Evolutionary conservation across 2,888 invertebrate species (phyloP).

Genomic region (Amphipyra berbera): DNA sequence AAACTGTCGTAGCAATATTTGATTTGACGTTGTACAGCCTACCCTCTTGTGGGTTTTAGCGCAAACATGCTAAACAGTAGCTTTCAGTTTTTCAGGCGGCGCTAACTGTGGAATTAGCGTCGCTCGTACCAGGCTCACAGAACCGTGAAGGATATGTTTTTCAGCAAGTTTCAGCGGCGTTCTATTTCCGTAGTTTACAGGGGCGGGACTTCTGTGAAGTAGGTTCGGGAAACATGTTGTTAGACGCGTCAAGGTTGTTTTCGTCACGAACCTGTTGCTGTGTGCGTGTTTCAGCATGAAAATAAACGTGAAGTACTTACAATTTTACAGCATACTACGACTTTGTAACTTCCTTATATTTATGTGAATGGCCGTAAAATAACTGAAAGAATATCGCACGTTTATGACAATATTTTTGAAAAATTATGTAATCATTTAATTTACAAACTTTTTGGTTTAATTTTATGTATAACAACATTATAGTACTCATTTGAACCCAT

Average conservation of each 20-base stretch:
- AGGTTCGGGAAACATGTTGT: conserved; percentile 22
- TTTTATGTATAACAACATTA: no score
- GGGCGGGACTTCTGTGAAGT: conserved; percentile 50
- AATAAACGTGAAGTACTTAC: conserved; percentile 15
- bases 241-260: conserved; percentile 25
- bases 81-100: conserved; percentile 69
- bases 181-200: conserved; percentile 61
- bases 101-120: conserved; percentile 82
- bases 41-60: conserved; percentile 47
- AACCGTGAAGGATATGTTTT: conserved; percentile 64
- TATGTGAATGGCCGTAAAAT: not conserved
- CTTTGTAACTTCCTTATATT: no score
- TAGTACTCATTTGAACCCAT: no score
- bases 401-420: no score
- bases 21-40: not conserved
- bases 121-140: conserved; percentile 76
- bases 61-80: conserved; percentile 59
- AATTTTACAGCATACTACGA: conserved; percentile 1
- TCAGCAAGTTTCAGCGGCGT: conserved; percentile 71
- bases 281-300: conserved; percentile 36
- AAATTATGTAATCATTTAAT: no score
- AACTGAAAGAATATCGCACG: no score
- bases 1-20: not conserved
- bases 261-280: conserved; percentile 6
- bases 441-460: no score